phyloP scores from a whole-genome alignment of 2,113 vertebrate genomes.

The Ia io region DNA sequence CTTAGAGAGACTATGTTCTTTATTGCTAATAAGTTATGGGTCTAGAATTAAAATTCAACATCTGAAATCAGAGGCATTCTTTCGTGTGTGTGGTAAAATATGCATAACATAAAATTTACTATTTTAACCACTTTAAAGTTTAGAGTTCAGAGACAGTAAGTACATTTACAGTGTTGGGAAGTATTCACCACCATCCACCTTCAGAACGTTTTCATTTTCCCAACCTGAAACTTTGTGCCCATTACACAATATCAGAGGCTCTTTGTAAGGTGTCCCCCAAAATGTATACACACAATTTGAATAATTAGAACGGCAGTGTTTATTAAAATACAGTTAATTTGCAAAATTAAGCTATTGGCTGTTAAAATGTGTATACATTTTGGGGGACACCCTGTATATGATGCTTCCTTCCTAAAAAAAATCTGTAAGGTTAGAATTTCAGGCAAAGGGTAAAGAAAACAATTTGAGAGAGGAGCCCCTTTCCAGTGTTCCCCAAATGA shows the following conservation, averaged over 20 bases:
- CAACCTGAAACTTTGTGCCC: neutral
- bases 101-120: neutral
- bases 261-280: neutral
- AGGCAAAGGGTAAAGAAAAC: neutral
- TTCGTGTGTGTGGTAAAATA: neutral
- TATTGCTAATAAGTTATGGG: neutral
- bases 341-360: too few relatives aligned
- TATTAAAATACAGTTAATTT: too few relatives aligned
- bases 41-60: conserved; percentile 10
- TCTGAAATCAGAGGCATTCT: neutral
- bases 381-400: neutral
- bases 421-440: neutral
- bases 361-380: too few relatives aligned
- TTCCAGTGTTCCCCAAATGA: neutral
- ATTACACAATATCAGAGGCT: neutral
- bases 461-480: neutral
- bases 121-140: neutral
- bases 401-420: neutral
- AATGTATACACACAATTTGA: too few relatives aligned
- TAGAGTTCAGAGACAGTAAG: neutral
- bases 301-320: too few relatives aligned
- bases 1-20: neutral
- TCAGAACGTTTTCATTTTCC: neutral
- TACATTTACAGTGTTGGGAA: neutral
- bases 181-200: neutral